A percentile compares a stretch with the other conserved stretches of the same genome.
These are phyloP conservation scores for Pitangus sulphuratus DNA, from an alignment of 2,797 vertebrate genomes.

Conservation along the genomic window DNA sequence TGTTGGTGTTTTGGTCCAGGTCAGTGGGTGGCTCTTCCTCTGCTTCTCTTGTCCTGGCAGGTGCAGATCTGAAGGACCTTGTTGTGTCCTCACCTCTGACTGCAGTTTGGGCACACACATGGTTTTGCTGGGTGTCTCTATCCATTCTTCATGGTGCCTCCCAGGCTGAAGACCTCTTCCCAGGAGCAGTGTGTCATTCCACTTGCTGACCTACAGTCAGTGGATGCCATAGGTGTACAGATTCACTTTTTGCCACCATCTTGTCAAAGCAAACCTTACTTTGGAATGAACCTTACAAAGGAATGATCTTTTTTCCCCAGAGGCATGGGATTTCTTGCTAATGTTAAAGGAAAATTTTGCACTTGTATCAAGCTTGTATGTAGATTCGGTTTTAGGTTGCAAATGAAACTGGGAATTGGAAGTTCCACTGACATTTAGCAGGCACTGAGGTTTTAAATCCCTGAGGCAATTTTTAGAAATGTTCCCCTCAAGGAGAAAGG, in stretches of 20 bases:
- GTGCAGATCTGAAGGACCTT: not conserved
- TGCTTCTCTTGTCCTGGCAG: not conserved
- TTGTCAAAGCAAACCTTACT: not conserved
- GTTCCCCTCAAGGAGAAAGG: not conserved
- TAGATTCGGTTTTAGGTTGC: not conserved
- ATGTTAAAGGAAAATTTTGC: not conserved
- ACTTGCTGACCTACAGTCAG: not conserved
- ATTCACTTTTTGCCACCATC: not conserved
- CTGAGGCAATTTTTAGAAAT: constrained; percentile 3
- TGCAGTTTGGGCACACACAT: rapidly evolving
- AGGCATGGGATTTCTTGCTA: not conserved
- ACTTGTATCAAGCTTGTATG: not conserved
- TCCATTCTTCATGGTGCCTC: not conserved
- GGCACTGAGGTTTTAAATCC: not conserved
- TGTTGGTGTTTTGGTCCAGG: not conserved
- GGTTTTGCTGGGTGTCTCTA: not conserved
- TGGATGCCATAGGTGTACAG: not conserved
- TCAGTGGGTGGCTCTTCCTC: not conserved
- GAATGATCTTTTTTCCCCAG: not conserved
- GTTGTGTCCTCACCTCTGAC: not conserved
- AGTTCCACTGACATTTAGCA: not conserved
- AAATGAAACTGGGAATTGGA: not conserved
- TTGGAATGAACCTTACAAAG: not conserved
- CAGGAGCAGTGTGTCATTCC: not conserved
- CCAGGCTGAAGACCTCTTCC: not conserved